These are phyloP conservation scores for Aphis gossypii DNA, from an alignment of 1,140 invertebrate species.

Conservation along the genomic window DNA sequence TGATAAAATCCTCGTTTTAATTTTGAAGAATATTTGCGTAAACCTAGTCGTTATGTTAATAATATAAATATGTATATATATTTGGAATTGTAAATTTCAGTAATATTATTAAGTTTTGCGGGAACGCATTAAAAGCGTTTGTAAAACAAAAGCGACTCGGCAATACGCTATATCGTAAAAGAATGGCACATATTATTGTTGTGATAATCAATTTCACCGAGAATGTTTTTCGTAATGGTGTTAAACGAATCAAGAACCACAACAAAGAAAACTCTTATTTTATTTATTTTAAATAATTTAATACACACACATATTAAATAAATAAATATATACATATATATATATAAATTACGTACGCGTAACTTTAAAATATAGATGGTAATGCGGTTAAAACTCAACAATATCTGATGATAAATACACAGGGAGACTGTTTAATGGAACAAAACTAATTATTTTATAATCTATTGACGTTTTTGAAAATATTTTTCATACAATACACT, in stretches of 20 bases:
- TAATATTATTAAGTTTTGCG: not conserved
- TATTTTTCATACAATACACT: too few species aligned
- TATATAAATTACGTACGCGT: too few species aligned
- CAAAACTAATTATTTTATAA: too few species aligned
- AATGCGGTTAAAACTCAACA: not conserved
- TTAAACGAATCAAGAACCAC: not conserved
- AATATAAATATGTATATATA: not conserved
- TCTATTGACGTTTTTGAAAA: too few species aligned
- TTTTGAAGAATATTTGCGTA: not conserved
- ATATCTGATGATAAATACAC: not conserved
- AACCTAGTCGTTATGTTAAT: not conserved
- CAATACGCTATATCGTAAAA: not conserved
- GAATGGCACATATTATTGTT: not conserved
- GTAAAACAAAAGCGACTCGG: not conserved
- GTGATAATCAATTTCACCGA: not conserved
- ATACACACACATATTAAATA: too few species aligned
- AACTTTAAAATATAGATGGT: not conserved
- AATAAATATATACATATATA: too few species aligned
- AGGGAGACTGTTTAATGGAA: too few species aligned
- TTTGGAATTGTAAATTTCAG: not conserved
- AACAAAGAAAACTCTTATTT: not conserved
- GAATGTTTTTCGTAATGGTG: not conserved
- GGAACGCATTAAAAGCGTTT: not conserved
- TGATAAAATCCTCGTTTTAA: constrained; percentile 33
- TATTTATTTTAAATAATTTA: not conserved